These are phyloP conservation scores for Orientallactaga bullata DNA, from an alignment of 2,113 vertebrate genomes.

Conservation along the genomic window DNA sequence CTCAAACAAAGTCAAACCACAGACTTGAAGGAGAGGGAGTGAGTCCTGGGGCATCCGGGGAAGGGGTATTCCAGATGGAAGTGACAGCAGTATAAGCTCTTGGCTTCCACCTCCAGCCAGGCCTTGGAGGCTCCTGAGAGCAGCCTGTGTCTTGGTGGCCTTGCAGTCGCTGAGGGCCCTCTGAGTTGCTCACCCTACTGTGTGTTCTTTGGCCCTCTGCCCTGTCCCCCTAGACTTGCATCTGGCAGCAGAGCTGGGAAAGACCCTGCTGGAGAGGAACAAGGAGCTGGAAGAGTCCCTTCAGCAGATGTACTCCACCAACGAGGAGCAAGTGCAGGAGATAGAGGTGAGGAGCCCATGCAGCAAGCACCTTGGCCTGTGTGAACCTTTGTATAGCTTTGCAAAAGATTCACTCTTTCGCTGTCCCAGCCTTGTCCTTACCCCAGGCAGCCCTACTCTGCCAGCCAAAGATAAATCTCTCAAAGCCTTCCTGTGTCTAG, in stretches of 20 bases:
- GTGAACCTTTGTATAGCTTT: not conserved
- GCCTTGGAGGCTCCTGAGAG: not conserved
- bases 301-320: slow-evolving; percentile 95
- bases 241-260: slow-evolving; percentile 92
- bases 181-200: not conserved
- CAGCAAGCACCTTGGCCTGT: not conserved
- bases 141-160: not conserved
- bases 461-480: not conserved
- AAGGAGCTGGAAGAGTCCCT: slow-evolving; percentile 98
- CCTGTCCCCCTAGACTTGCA: slow-evolving; percentile 50
- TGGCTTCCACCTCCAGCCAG: not conserved
- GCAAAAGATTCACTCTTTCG: not conserved
- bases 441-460: not conserved
- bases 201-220: not conserved
- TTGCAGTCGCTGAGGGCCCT: not conserved
- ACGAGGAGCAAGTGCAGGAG: slow-evolving; percentile 96
- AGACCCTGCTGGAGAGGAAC: slow-evolving; percentile 97
- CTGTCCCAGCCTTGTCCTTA: not conserved
- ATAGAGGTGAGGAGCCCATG: slow-evolving; percentile 91
- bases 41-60: too few species aligned
- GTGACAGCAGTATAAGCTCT: not conserved
- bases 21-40: not conserved
- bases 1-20: not conserved
- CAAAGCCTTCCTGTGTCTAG: not conserved
- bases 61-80: not conserved